Evolutionary conservation across 2,888 invertebrate genomes (phyloP).

Genomic region (Cristatella mucedo): DNA sequence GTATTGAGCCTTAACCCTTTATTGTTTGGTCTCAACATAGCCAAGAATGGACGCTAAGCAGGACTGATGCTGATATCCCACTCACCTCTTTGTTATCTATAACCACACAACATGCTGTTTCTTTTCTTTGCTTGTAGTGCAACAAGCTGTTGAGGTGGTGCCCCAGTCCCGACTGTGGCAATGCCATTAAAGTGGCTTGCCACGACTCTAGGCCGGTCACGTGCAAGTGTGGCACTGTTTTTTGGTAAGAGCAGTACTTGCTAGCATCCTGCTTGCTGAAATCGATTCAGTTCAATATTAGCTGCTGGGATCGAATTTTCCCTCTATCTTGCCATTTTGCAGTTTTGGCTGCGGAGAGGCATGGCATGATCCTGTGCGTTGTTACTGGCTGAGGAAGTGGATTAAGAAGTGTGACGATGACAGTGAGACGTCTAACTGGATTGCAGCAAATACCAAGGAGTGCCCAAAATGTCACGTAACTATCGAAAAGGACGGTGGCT

Average conservation of each 20-base stretch:
- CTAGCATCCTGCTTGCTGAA: background rate
- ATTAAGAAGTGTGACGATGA: constrained; percentile 98
- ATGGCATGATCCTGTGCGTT: constrained; percentile 84
- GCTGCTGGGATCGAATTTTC: background rate
- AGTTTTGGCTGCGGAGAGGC: constrained; percentile 68
- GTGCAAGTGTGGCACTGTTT: constrained; percentile 77
- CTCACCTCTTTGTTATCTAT: background rate
- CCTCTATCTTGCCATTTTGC: constrained; percentile 11
- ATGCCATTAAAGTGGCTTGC: constrained; percentile 55
- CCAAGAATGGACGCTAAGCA: background rate
- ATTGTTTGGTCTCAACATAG: too few relatives aligned
- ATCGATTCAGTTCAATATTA: background rate
- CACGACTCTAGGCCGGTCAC: constrained; percentile 78
- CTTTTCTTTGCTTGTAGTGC: constrained; percentile 47
- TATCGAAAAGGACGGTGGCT: constrained; percentile 69
- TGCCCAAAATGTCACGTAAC: constrained; percentile 89
- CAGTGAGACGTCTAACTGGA: constrained; percentile 97
- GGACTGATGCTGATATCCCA: constrained; percentile 16
- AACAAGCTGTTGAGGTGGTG: constrained; percentile 92
- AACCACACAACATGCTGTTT: constrained; percentile 4
- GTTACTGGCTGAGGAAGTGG: constrained; percentile 80
- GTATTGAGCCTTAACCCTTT: constrained; percentile 40
- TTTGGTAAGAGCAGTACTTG: constrained; percentile 48
- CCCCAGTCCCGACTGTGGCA: constrained; percentile 90
- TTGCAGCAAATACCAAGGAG: constrained; percentile 96